phyloP scores from a whole-genome alignment of 2,888 invertebrate genomes.

The Lasius fuliginosus region DNA sequence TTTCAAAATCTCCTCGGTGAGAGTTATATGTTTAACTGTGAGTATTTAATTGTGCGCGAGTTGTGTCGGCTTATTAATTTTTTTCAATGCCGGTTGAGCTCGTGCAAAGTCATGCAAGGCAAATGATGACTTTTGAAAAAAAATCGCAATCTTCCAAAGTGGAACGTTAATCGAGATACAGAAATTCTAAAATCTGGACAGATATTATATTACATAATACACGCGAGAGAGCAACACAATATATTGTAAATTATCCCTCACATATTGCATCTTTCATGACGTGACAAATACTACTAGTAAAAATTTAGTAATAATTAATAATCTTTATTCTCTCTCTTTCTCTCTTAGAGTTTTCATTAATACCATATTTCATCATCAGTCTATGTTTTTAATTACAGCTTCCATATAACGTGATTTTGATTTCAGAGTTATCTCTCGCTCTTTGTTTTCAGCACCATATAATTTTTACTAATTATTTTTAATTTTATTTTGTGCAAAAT shows the following conservation, averaged over 20 bases:
- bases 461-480: conserved; percentile 1
- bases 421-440: background rate
- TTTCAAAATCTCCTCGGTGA: conserved; percentile 74
- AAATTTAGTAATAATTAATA: background rate
- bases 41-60: background rate
- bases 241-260: background rate
- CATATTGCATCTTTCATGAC: background rate
- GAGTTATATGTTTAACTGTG: conserved; percentile 49
- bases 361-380: background rate
- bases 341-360: background rate
- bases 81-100: background rate
- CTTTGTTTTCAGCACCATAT: background rate
- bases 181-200: background rate
- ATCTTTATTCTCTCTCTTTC: background rate
- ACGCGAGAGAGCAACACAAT: background rate
- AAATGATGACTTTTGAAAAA: background rate
- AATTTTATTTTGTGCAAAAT: background rate
- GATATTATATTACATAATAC: background rate
- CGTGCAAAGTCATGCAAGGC: background rate
- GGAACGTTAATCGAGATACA: background rate
- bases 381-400: conserved; percentile 2
- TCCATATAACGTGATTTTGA: background rate
- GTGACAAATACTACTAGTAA: background rate
- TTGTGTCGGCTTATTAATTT: conserved; percentile 6
- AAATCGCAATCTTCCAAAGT: background rate